These are phyloP conservation scores for Drosophila pseudoobscura DNA, from an alignment of 1,140 invertebrate species.

Conservation along the genomic window DNA sequence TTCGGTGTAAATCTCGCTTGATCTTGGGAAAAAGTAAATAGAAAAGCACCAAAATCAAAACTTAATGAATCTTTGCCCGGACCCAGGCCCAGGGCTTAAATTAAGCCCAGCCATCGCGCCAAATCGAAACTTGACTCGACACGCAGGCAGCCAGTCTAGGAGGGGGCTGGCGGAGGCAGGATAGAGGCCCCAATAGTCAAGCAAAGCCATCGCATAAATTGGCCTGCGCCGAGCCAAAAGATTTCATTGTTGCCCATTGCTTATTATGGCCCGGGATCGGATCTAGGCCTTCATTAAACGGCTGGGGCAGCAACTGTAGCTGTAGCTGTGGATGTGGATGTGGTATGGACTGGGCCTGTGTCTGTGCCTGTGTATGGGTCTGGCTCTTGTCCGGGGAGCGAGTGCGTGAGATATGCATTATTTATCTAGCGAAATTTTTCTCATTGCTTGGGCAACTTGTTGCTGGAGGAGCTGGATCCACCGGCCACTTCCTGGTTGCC, in stretches of 20 bases:
- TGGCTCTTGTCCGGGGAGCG: constrained; percentile 43
- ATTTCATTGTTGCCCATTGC: constrained; percentile 67
- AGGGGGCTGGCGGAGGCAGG: constrained; percentile 9
- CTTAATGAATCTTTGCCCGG: constrained; percentile 71
- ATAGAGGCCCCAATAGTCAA: constrained; percentile 1
- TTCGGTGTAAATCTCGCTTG: constrained; percentile 73
- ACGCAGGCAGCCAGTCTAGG: constrained; percentile 45
- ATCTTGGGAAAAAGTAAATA: constrained; percentile 80
- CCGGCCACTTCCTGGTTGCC: constrained; percentile 57
- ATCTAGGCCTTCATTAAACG: constrained; percentile 77
- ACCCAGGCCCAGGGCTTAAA: constrained; percentile 49
- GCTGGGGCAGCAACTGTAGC: constrained; percentile 37
- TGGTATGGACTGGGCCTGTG: too few species aligned
- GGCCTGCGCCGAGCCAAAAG: constrained; percentile 45
- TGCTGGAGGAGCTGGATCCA: constrained; percentile 7
- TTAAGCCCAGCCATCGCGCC: constrained; percentile 70
- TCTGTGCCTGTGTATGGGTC: constrained; percentile 20
- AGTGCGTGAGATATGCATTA: constrained; percentile 83
- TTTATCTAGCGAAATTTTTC: constrained; percentile 79
- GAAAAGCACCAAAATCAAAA: constrained; percentile 50
- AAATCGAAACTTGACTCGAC: constrained; percentile 64
- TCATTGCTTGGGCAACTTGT: constrained; percentile 38
- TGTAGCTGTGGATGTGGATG: too few species aligned
- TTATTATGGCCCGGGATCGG: constrained; percentile 72
- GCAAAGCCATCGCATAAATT: constrained; percentile 66